phyloP scores from a whole-genome alignment of 1,140 invertebrate genomes.

The Drosophila ercepeae region DNA sequence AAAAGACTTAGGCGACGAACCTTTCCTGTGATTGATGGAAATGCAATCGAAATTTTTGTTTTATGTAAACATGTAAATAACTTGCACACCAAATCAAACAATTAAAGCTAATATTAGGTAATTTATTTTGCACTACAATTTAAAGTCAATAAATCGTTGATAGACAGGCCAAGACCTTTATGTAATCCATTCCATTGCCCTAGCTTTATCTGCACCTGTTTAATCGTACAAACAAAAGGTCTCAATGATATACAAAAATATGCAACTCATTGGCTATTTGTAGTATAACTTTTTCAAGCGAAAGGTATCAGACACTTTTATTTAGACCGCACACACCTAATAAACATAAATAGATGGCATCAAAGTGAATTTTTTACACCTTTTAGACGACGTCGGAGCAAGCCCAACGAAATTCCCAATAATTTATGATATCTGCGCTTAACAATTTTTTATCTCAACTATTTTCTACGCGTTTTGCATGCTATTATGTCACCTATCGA shows the following conservation, averaged over 20 bases:
- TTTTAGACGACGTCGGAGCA: neutral
- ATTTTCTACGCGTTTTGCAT: conserved; percentile 27
- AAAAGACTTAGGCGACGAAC: conserved; percentile 53
- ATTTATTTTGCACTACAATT: neutral
- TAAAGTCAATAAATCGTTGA: conserved; percentile 15
- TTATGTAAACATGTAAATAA: neutral
- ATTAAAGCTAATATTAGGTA: neutral
- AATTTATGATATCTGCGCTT: conserved; percentile 29
- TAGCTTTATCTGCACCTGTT: conserved; percentile 27
- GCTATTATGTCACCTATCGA: conserved; percentile 38
- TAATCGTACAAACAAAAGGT: conserved; percentile 14
- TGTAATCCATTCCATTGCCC: conserved; percentile 20
- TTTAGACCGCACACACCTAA: neutral
- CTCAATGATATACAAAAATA: conserved; percentile 8
- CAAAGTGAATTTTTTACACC: conserved; percentile 17
- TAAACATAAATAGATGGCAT: conserved; percentile 6
- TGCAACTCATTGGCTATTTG: conserved; percentile 42
- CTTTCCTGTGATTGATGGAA: neutral
- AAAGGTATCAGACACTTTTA: conserved; percentile 19
- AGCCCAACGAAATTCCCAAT: conserved; percentile 14
- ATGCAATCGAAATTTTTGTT: too few species aligned
- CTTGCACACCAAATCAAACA: neutral
- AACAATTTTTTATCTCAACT: conserved; percentile 13
- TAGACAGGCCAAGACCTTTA: conserved; percentile 5
- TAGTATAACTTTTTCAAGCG: conserved; percentile 18